Base-by-base conservation (phyloP, 2,888 invertebrate genomes). In the Folsomia manolachei region DNA sequence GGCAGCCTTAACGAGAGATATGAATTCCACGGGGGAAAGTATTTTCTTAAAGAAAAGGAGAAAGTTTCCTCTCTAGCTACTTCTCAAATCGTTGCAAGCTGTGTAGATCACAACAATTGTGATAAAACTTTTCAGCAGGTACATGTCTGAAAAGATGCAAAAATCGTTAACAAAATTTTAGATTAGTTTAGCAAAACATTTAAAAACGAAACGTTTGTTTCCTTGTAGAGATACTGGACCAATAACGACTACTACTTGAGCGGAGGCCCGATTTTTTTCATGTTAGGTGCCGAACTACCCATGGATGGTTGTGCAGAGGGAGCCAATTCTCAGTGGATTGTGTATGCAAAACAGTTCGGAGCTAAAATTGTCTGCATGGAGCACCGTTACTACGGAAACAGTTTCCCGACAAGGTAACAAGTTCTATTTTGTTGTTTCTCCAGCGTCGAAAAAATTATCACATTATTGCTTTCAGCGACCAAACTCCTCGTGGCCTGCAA, bases 281-380 rank as follows among this genome's bases (percentile, higher is more conserved):
- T 70, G 62, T 74, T 74, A n/a, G 70, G 73, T 24, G 74, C 69
- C 1, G 74, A 74, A 63, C n/a, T n/a, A n/a, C n/a, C n/a, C n/a
- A n/a, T n/a, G n/a, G n/a, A n/a, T n/a, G 71, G 71, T 1, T 67
- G 71, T 1, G 74, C 74, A 1, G 74, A 74, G 27, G 60, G 25
- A 1, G 74, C 71, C 19, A 21, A 65, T n/a, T 61, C 63, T 19
- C 60, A 72, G 21, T 74, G 74, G 74, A 67, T 62, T 2, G 63
- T 25, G 9, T 74, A 74, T 60, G 74, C 74, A 1, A 1, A 19
- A 19, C 53, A 69, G 2, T 63, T 69, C 56, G 71, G 71, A 2
- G 74, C 74, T 1, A 52, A 71, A 62, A n/a, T 74, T 1, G 63
- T 71, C 7, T 68, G 68, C 1, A 63, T 74, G 2, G 51, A 51